phyloP scores from a whole-genome alignment of 2,888 invertebrate genomes.

The Agrochola litura region DNA sequence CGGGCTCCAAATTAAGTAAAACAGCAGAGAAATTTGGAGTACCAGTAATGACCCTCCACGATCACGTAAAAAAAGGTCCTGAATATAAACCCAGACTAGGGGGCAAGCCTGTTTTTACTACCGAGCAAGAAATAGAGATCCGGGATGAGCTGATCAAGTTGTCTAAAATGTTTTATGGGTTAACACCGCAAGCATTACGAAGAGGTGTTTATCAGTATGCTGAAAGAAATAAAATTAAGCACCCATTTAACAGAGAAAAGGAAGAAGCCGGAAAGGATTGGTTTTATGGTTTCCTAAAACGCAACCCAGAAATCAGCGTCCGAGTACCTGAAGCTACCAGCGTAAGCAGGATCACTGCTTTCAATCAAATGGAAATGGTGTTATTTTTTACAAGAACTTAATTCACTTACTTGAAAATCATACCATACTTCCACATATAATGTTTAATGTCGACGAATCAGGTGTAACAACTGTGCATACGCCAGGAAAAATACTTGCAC shows the following conservation, averaged over 20 bases:
- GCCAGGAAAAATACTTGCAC: background rate
- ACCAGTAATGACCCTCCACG: background rate
- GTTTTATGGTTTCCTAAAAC: too few relatives aligned
- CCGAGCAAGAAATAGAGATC: background rate
- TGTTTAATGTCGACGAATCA: background rate
- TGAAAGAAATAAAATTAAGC: background rate
- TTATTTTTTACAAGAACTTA: background rate
- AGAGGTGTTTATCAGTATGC: background rate
- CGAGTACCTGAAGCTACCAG: background rate
- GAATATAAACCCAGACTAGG: slow-evolving; percentile 2
- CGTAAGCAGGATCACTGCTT: background rate
- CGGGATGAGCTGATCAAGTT: background rate
- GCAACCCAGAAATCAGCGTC: too few relatives aligned
- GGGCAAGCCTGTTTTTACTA: background rate
- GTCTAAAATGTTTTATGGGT: background rate
- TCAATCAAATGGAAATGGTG: background rate
- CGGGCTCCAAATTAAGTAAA: too few relatives aligned
- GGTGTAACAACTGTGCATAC: background rate
- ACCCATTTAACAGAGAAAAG: slow-evolving; percentile 1
- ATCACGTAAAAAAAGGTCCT: slow-evolving; percentile 1
- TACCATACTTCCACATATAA: background rate
- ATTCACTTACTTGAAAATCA: background rate
- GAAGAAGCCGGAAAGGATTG: background rate
- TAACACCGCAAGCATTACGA: background rate
- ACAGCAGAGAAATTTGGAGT: background rate